phyloP scores from a whole-genome alignment of 2,888 invertebrate genomes.

The Campaea margaritaria region DNA sequence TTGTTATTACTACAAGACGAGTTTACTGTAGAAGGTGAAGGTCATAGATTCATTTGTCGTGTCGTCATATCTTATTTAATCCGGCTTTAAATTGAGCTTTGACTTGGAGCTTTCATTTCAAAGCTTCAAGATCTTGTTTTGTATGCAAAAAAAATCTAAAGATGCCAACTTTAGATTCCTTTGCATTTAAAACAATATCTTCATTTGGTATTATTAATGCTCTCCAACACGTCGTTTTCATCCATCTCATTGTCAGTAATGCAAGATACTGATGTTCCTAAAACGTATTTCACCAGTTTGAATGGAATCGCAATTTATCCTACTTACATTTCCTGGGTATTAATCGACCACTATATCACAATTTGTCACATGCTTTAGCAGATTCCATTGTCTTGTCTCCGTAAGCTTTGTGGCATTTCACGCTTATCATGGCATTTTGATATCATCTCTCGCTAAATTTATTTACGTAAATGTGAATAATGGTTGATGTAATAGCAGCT shows the following conservation, averaged over 20 bases:
- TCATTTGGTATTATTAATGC: too few relatives aligned
- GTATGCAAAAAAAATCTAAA: background rate
- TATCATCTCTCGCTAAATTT: slow-evolving; percentile 27
- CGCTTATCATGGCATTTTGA: slow-evolving; percentile 46
- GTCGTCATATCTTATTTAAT: background rate
- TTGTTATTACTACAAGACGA: slow-evolving; percentile 4
- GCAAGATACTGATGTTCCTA: background rate
- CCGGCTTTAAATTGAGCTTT: background rate
- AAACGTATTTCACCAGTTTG: background rate
- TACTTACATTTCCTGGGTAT: slow-evolving; percentile 1
- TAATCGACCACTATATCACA: slow-evolving; percentile 12
- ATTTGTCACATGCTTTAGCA: slow-evolving; percentile 25
- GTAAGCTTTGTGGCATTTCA: slow-evolving; percentile 50
- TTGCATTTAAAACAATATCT: too few relatives aligned
- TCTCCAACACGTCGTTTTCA: too few relatives aligned
- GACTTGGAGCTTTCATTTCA: background rate
- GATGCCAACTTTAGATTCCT: too few relatives aligned
- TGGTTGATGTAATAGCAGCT: slow-evolving; percentile 37
- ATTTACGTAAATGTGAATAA: slow-evolving; percentile 38
- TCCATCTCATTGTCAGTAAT: background rate
- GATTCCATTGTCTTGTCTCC: slow-evolving; percentile 38
- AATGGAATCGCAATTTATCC: background rate
- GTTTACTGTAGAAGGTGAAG: slow-evolving; percentile 13
- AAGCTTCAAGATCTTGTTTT: background rate
- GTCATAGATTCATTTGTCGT: slow-evolving; percentile 8